Percentiles rank a stretch among this genome's conserved stretches.
phyloP scores from a whole-genome alignment of 2,797 vertebrate genomes.

The Enoplosus armatus region DNA sequence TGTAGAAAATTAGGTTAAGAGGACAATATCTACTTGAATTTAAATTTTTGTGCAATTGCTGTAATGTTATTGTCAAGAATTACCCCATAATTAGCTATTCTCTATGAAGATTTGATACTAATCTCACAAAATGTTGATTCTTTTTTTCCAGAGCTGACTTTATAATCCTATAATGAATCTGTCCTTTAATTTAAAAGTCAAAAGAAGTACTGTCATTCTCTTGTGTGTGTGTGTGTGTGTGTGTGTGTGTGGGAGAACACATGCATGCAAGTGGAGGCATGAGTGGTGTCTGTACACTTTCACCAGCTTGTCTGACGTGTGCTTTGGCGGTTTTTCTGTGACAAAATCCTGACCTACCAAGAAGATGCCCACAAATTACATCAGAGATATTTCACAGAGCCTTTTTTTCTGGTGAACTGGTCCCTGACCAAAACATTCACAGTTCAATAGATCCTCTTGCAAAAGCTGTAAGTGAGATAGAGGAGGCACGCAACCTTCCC shows the following conservation, averaged over 20 bases:
- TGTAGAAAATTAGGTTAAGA: constrained; percentile 23
- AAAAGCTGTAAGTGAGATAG: constrained; percentile 52
- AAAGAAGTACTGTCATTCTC: constrained; percentile 51
- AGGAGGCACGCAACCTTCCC: constrained; percentile 54
- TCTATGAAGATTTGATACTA: constrained; percentile 65
- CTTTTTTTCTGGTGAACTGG: constrained; percentile 65
- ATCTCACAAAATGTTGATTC: constrained; percentile 69
- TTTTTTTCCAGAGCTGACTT: constrained; percentile 59
- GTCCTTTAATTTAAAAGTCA: constrained; percentile 75
- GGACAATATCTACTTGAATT: constrained; percentile 17
- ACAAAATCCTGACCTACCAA: constrained; percentile 36
- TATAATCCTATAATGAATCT: constrained; percentile 77
- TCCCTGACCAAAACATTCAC: constrained; percentile 69
- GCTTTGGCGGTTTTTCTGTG: constrained; percentile 18
- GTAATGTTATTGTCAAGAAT: constrained; percentile 62
- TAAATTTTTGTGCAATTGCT: constrained; percentile 49
- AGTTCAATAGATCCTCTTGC: constrained; percentile 59
- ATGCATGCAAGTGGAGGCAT: constrained; percentile 75
- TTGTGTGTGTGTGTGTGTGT: constrained; percentile 29
- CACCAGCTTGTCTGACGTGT: constrained; percentile 40
- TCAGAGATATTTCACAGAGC: constrained; percentile 33
- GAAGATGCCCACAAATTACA: constrained; percentile 39
- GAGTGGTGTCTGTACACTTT: constrained; percentile 64
- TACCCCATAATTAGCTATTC: constrained; percentile 74
- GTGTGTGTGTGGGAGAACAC: constrained; percentile 39